Evolutionary conservation across 1,140 invertebrate species (phyloP).

Genomic region (Acyrthosiphon pisum): DNA sequence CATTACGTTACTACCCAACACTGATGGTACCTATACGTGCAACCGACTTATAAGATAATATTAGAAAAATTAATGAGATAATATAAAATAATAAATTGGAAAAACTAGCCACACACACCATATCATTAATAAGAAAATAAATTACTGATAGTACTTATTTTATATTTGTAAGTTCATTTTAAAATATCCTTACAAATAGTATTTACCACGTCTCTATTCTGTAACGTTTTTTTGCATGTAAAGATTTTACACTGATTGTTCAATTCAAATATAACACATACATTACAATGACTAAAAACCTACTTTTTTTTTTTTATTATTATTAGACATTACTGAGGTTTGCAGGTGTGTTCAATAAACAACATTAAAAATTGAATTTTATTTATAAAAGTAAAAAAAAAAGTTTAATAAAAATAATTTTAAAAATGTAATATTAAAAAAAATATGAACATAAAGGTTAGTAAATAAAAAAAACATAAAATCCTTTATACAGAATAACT

Average conservation of each 20-base stretch:
- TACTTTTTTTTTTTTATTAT: background rate
- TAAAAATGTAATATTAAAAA: background rate
- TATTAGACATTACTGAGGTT: background rate
- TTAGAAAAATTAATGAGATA: too few species aligned
- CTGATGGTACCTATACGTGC: too few species aligned
- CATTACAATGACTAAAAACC: background rate
- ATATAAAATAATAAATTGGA: too few species aligned
- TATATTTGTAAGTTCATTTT: too few species aligned
- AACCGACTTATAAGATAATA: too few species aligned
- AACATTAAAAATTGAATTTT: background rate
- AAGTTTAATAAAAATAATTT: background rate
- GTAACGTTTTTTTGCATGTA: background rate
- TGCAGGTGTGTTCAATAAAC: background rate
- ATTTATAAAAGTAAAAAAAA: constrained; percentile 19
- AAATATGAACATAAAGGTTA: background rate
- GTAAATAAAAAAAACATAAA: background rate
- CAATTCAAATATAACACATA: background rate
- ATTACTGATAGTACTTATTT: too few species aligned
- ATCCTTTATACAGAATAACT: background rate
- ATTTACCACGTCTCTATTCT: too few species aligned
- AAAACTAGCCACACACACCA: too few species aligned
- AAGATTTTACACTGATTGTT: background rate
- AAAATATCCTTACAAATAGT: too few species aligned
- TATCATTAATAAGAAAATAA: too few species aligned
- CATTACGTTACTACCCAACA: too few species aligned